phyloP scores from a whole-genome alignment of 1,140 invertebrate genomes.

The Drosophila elegans region DNA sequence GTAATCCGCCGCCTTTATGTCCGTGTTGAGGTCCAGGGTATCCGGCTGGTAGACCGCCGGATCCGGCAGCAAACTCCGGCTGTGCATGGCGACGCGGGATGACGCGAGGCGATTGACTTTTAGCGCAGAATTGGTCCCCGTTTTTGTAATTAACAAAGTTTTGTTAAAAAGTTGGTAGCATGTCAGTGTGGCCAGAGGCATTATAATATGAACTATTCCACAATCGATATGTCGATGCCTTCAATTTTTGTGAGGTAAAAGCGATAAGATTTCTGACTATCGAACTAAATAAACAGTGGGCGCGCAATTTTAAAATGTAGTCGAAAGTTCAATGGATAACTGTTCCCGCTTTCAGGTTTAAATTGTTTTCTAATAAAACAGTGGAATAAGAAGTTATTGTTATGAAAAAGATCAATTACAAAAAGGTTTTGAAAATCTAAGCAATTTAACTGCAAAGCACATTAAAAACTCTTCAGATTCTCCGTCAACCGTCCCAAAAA shows the following conservation, averaged over 20 bases:
- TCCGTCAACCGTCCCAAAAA: no score
- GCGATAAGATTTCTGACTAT: background rate
- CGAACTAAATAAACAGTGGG: background rate
- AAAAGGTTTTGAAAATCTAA: no score
- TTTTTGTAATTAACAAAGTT: slow-evolving; percentile 18
- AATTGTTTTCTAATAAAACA: no score
- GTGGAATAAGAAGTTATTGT: no score
- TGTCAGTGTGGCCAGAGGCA: slow-evolving; percentile 14
- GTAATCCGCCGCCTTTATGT: slow-evolving; percentile 94
- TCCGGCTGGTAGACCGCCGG: slow-evolving; percentile 91
- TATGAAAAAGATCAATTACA: no score
- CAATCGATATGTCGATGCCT: background rate
- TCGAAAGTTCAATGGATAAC: no score
- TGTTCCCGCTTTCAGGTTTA: no score
- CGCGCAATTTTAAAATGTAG: background rate
- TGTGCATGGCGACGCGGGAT: slow-evolving; percentile 52
- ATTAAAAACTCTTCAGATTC: no score
- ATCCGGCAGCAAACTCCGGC: slow-evolving; percentile 84
- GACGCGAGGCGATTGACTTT: slow-evolving; percentile 37
- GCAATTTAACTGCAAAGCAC: no score
- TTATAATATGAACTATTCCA: background rate
- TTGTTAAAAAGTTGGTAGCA: background rate
- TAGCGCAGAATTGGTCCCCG: slow-evolving; percentile 37
- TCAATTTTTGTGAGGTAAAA: background rate
- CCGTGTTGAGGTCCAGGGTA: slow-evolving; percentile 93